These are phyloP conservation scores for Boloria euphrosyne DNA, from an alignment of 2,888 invertebrate genomes.

Conservation along the genomic window DNA sequence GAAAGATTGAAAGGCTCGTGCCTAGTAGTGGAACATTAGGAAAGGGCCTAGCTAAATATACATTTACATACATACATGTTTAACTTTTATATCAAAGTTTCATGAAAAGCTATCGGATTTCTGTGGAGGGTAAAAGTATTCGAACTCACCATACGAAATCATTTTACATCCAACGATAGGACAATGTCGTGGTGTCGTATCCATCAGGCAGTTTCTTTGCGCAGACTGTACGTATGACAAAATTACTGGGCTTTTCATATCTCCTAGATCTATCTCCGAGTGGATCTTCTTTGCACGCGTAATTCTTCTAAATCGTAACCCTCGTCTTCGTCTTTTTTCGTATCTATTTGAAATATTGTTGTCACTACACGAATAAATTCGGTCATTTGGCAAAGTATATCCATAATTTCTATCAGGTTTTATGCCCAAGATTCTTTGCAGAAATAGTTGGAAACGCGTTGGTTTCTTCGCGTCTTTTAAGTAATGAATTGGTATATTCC, in stretches of 20 bases:
- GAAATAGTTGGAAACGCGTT: constrained; percentile 65
- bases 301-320: constrained; percentile 55
- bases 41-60: no score
- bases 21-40: no score
- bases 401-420: constrained; percentile 49
- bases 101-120: background rate
- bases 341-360: constrained; percentile 54
- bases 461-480: constrained; percentile 52
- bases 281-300: constrained; percentile 59
- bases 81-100: background rate
- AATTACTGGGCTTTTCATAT: constrained; percentile 56
- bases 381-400: constrained; percentile 47
- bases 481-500: constrained; percentile 47
- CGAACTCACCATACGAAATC: constrained; percentile 64
- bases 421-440: constrained; percentile 65
- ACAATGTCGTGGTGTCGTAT: constrained; percentile 66
- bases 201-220: constrained; percentile 62
- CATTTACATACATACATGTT: background rate
- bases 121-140: background rate
- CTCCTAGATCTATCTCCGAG: constrained; percentile 59
- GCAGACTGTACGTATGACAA: constrained; percentile 64
- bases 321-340: constrained; percentile 49
- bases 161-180: constrained; percentile 66
- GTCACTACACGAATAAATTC: constrained; percentile 56
- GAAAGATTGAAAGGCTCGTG: no score